Percentiles rank a stretch among this genome's conserved stretches.
Conservation (phyloP, 2,113 vertebrate species). For the Arothron firmamentum region DNA sequence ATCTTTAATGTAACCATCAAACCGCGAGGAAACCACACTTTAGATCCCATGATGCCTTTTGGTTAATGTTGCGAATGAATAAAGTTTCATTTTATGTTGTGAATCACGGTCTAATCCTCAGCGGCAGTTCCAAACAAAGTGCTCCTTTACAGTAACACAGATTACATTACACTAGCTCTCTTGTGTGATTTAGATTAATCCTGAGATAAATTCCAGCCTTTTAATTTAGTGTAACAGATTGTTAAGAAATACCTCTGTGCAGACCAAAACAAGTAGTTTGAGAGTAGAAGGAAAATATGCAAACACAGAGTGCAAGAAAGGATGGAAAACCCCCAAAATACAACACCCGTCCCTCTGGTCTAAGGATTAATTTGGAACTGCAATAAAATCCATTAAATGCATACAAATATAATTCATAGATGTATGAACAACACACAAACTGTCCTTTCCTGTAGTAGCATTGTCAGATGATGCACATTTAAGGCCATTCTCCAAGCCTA, state of each 20-base stretch:
- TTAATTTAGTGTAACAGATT: background rate
- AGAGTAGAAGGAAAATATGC: background rate
- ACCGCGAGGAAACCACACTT: background rate
- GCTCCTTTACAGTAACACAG: background rate
- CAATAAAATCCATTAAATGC: background rate
- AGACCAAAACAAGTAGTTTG: background rate
- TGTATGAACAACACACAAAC: no score
- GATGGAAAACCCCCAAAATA: background rate
- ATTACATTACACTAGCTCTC: background rate
- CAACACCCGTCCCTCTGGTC: background rate
- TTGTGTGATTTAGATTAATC: background rate
- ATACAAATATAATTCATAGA: background rate
- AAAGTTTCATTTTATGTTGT: background rate
- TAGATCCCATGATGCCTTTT: conserved; percentile 5
- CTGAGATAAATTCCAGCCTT: background rate
- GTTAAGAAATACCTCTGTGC: background rate
- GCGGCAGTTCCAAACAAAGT: background rate
- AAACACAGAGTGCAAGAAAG: background rate
- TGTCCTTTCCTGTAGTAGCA: no score
- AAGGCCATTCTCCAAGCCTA: no score
- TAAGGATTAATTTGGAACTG: background rate
- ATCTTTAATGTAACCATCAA: background rate
- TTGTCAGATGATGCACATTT: no score
- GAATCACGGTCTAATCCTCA: background rate
- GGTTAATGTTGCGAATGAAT: conserved; percentile 13